Percentiles rank a stretch among this genome's conserved stretches.
Conservation (phyloP, 1,140 invertebrate species). For the Monomorium pharaonis region DNA sequence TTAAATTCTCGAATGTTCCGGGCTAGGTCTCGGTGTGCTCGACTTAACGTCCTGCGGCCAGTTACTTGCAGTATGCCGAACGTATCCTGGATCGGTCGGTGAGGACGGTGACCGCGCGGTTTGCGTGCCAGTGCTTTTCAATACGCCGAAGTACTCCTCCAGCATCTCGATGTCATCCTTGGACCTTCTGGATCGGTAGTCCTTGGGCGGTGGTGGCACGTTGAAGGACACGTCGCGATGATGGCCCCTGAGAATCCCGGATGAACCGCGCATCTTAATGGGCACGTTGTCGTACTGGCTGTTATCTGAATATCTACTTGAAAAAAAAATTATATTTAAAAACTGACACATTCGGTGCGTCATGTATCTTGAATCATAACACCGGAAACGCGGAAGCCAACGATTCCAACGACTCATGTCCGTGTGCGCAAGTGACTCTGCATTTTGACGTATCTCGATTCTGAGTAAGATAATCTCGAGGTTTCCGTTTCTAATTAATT, state of each 20-base stretch:
- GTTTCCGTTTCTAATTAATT: background rate
- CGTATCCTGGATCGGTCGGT: conserved; percentile 89
- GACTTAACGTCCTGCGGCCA: conserved; percentile 86
- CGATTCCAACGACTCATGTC: conserved; percentile 10
- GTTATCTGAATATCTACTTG: conserved; percentile 80
- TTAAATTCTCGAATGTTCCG: conserved; percentile 81
- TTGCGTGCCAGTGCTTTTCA: conserved; percentile 84
- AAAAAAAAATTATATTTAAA: conserved; percentile 33
- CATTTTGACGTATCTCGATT: conserved; percentile 17
- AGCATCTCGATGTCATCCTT: conserved; percentile 82
- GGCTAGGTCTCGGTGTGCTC: conserved; percentile 87
- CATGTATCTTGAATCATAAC: conserved; percentile 24
- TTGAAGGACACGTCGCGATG: conserved; percentile 80
- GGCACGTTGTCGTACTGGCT: conserved; percentile 85
- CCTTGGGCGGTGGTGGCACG: conserved; percentile 76
- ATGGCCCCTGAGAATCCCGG: conserved; percentile 77
- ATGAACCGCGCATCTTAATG: conserved; percentile 79
- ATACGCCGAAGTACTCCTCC: conserved; percentile 82
- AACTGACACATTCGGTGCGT: background rate
- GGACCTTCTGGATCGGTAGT: conserved; percentile 64
- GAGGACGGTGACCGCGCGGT: conserved; percentile 85
- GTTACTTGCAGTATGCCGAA: conserved; percentile 88
- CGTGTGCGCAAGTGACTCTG: background rate
- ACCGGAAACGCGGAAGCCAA: background rate
- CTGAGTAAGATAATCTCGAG: background rate